These are phyloP conservation scores for Parus major DNA, from an alignment of 2,113 vertebrate species.

Conservation along the genomic window DNA sequence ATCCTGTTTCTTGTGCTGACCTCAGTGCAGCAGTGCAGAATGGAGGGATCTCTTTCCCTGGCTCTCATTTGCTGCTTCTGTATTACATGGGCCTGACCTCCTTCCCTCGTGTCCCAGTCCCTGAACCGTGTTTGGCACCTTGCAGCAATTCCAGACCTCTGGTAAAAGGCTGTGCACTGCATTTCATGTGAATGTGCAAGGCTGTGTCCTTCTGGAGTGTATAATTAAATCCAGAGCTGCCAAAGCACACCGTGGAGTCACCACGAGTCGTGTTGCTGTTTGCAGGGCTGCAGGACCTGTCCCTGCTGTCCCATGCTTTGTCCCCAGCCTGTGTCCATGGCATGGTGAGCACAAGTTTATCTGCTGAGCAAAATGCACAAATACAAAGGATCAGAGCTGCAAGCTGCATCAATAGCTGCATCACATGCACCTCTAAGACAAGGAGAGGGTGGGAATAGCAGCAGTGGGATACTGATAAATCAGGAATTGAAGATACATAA, in stretches of 20 bases:
- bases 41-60: not conserved
- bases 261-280: not conserved
- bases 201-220: not conserved
- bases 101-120: not conserved
- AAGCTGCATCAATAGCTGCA: not conserved
- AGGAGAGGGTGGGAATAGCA: not conserved
- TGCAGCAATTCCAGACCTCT: not conserved
- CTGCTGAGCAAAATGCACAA: not conserved
- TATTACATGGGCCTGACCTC: not conserved
- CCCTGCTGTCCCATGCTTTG: rapidly evolving
- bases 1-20: not conserved
- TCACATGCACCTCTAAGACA: not conserved
- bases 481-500: not conserved
- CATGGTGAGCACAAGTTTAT: rapidly evolving
- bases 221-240: not conserved
- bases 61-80: not conserved
- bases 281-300: not conserved
- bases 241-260: rapidly evolving
- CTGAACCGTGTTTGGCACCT: not conserved
- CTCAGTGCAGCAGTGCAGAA: not conserved
- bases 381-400: not conserved
- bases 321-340: not conserved
- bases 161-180: not conserved
- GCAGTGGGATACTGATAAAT: not conserved
- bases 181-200: not conserved